Percentiles rank a stretch among this genome's conserved stretches.
These are phyloP conservation scores for Heliconius erato DNA, from an alignment of 2,888 invertebrate genomes.

Conservation along the genomic window DNA sequence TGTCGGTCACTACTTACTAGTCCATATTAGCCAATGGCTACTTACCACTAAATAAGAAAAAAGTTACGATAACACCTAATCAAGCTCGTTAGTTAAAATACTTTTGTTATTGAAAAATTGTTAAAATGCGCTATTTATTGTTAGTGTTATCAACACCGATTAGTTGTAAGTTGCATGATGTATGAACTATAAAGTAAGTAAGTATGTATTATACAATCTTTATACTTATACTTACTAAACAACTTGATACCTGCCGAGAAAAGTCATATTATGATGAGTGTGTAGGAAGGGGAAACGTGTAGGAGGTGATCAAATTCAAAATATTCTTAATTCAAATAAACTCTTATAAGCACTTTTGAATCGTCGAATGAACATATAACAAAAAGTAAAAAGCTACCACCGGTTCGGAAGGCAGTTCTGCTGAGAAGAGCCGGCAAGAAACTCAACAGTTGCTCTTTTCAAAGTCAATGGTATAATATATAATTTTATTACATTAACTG, in stretches of 20 bases:
- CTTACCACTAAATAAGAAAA: neutral
- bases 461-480: no score
- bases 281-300: neutral
- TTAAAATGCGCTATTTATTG: neutral
- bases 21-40: neutral
- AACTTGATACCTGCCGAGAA: neutral
- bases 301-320: no score
- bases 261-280: neutral
- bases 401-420: no score
- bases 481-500: no score
- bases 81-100: conserved; percentile 1
- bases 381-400: no score
- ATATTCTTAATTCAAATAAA: no score
- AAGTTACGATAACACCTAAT: neutral
- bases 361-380: no score
- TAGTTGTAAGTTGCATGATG: neutral
- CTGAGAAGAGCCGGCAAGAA: no score
- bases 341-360: no score
- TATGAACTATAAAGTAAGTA: neutral
- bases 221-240: neutral
- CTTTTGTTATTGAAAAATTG: neutral
- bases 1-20: neutral
- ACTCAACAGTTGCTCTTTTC: no score
- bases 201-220: neutral
- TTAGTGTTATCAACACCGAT: neutral